Evolutionary conservation across 2,113 vertebrate genomes (phyloP).

Genomic region (Cinclus mexicanus): DNA sequence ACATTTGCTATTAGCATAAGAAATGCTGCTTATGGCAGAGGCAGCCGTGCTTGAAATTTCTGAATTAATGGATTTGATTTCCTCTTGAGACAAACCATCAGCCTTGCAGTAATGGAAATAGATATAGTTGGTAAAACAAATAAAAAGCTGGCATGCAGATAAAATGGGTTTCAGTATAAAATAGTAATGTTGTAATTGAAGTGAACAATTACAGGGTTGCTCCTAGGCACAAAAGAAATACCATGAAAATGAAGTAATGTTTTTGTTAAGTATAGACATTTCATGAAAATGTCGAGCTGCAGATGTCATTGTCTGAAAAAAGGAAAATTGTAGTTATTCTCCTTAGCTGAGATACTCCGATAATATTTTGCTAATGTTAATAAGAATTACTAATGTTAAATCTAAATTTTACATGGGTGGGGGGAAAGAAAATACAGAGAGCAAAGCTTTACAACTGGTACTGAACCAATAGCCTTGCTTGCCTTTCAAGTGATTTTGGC

Average conservation of each 20-base stretch:
- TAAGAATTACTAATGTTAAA: conserved; percentile 65
- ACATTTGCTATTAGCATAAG: conserved; percentile 82
- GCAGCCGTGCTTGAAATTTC: conserved; percentile 83
- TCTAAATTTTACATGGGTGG: conserved; percentile 6
- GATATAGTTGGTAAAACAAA: conserved; percentile 86
- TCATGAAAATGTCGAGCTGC: conserved; percentile 67
- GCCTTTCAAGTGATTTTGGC: conserved; percentile 1
- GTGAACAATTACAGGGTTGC: conserved; percentile 80
- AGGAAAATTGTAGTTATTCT: conserved; percentile 67
- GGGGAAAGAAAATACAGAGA: neutral
- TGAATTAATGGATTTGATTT: conserved; percentile 87
- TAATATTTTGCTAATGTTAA: conserved; percentile 71
- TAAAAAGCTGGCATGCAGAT: conserved; percentile 82
- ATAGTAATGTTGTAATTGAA: conserved; percentile 84
- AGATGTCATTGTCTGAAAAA: conserved; percentile 71
- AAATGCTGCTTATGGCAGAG: conserved; percentile 82
- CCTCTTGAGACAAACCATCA: conserved; percentile 84
- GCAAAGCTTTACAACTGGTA: neutral
- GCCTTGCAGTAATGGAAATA: conserved; percentile 84
- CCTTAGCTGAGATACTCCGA: conserved; percentile 59
- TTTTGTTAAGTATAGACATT: conserved; percentile 74
- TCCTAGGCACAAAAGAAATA: conserved; percentile 80
- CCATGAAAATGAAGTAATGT: conserved; percentile 78
- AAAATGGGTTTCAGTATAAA: conserved; percentile 82
- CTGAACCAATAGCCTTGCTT: neutral